Evolutionary conservation across 2,888 invertebrate species (phyloP), one percentile per base, ranked within the genome.

Genomic region (Drosophila incognita): DNA sequence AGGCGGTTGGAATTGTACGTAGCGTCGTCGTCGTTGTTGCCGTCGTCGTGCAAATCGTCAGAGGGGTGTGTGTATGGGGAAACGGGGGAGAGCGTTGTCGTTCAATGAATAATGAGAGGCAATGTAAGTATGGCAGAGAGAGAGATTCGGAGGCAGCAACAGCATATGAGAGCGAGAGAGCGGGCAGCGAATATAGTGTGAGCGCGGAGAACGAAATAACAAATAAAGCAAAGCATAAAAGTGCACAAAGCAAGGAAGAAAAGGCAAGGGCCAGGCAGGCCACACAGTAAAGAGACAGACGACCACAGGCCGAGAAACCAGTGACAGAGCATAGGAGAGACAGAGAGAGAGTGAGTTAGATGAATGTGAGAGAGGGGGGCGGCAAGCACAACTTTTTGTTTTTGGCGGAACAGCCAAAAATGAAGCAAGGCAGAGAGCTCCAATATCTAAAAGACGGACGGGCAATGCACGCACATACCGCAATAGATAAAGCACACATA

Each of bases 1-100:
- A 89, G 89, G 91, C 90, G 87, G 90, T 81, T 87, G 87, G 83
- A 85, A 84, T 89, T 87, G 90, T 83, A 83, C 68, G 85, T 84
- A 81, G 82, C 87, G 79, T 86, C 75, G 79, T 70, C 60, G 56
- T 85, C 74, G 79, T 70, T 57, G 56, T 82, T 83, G 79, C 82
- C 74, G 79, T 72, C 53, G 57, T 76, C 75, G 68, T 81, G 83
- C 82, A 83, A 83, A 87, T 75, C 82, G 76, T 83, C 68, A 33
- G 69, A 69, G 64, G 62, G 81, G 77, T 65, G 61, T 65, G 65
- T 69, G 73, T 46, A 69, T 59, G 68, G 80, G 64, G 74, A 56
- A 80, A 64, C 42, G 62, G 66, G 67, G 82, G 69, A 82, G 74
- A 82, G 72, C 81, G 81, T 73, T 79, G 83, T 76, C 79, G 86